Base-by-base conservation (phyloP, 2,113 vertebrate genomes). In the Burhinus oedicnemus region DNA sequence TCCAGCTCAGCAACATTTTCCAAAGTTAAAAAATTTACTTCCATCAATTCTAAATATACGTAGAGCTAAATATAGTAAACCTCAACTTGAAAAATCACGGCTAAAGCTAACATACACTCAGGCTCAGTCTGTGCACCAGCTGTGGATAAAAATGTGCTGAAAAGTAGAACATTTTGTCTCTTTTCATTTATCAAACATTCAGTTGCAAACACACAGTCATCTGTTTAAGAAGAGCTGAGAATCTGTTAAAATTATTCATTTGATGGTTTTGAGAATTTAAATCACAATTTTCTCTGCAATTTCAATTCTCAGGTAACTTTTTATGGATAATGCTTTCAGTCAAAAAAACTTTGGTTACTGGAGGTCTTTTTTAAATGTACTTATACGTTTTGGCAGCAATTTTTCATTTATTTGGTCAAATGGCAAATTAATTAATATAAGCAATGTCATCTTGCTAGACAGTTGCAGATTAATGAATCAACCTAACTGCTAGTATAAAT, bases 151-250 rank as follows among this genome's bases (percentile, higher is more conserved):
- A 98, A 98, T 98, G 98, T 98, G 98, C 98, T 98, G 98, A 98
- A 98, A 98, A 98, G 98, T 97, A 98, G 98, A 98, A 98, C 98
- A 98, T 98, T 98, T 98, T 98, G 98, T 98, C 98, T 98, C 96
- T 97, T 95, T 98, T 98, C 97, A 97, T 96, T 97, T 98, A 98
- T 98, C 97, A 98, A 98, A 98, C 97, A 98, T 95, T 98, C 95
- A 96, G 96, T 97, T 98, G 95, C 91, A 98, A 97, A 97, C 95
- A 97, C 89, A 98, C 83, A 97, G 93, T 95, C 95, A 96, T 97
- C 93, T 93, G 92, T 97, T 97, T 97, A 97, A 95, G 87, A 72
- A 86, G 87, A 97, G 54, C 95, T 95, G 92, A 92, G 91, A 97
- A 97, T 96, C 93, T 97, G 95, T 95, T 97, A 90, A 97, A 96